phyloP scores from a whole-genome alignment of 2,797 vertebrate species.

The Malurus splendens region DNA sequence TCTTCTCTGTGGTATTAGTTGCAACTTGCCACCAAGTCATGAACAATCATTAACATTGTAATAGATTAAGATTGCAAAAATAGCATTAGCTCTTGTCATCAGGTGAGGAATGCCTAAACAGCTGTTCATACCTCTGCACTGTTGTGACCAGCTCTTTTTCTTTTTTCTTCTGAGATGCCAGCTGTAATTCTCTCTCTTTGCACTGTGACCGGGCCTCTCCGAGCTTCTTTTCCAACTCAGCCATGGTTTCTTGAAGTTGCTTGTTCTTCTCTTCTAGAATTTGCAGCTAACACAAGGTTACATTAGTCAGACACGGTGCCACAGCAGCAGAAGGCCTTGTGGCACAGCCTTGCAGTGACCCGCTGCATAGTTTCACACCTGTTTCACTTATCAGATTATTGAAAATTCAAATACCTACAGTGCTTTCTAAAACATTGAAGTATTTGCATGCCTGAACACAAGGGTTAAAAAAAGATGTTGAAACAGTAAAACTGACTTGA shows the following conservation, averaged over 20 bases:
- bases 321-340: not conserved
- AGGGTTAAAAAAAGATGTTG: not conserved
- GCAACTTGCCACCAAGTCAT: not conserved
- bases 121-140: conserved; percentile 83
- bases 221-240: conserved; percentile 73
- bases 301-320: not conserved
- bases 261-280: conserved; percentile 77
- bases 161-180: conserved; percentile 81
- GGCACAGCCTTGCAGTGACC: not conserved
- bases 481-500: not conserved
- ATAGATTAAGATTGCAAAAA: not conserved
- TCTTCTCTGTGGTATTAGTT: not conserved
- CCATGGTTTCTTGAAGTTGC: conserved; percentile 72
- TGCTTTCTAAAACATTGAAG: not conserved
- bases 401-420: not conserved
- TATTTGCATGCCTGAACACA: not conserved
- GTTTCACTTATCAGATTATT: not conserved
- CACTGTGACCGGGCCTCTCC: conserved; percentile 68
- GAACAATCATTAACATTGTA: not conserved
- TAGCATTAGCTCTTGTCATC: not conserved
- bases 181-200: conserved; percentile 80
- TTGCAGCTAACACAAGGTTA: conserved; percentile 63
- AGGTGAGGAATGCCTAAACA: not conserved
- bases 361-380: not conserved
- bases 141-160: conserved; percentile 89